Base-by-base conservation (phyloP, 2,113 vertebrate genomes). In the Trichechus manatus region DNA sequence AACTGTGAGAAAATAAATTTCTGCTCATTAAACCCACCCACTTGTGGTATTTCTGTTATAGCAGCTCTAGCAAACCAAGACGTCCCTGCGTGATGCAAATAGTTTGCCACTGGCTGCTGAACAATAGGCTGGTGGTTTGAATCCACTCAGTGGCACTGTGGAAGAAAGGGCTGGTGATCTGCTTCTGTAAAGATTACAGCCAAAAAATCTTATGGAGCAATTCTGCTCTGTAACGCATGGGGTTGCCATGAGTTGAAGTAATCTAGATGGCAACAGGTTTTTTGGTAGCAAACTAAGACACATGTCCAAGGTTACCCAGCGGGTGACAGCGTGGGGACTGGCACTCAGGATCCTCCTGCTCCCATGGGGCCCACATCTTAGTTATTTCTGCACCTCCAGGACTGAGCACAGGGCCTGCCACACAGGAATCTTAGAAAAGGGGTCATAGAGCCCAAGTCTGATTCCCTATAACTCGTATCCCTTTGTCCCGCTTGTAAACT, bases 301-400 rank as follows among this genome's bases (percentile, higher is more conserved):
- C 13, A 6, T 0, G 0, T 33, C 56, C 64, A 4, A 11, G 80
- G 29, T 39, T 6, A 3, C 27, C 47, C 9, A 47, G n/a, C 47
- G 15, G 4, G 39, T 0, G 3, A 33, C 5, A 3, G 39, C 19
- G n/a, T 15, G 33, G 36, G 63, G 70, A 56, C 19, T 0, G 1
- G 17, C 3, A 19, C 47, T 13, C 0, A 3, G 56, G 19, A 20
- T 29, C 31, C 17, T 50, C n/a, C 42, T 7, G 1, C n/a, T 15
- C 68, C 77, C 78, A 44, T 2, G 1, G 74, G 61, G 53, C 61
- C 42, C 1, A 14, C 0, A 0, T 11, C 63, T 15, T 68, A 6
- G 7, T 85, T 77, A 44, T 68, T 83, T 88, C 29, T 50, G 14
- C 47, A 27, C 5, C 66, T 74, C 59, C 14, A 70, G 93, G 53